phyloP scores from a whole-genome alignment of 1,140 invertebrate species.

The Micrasema longulum region DNA sequence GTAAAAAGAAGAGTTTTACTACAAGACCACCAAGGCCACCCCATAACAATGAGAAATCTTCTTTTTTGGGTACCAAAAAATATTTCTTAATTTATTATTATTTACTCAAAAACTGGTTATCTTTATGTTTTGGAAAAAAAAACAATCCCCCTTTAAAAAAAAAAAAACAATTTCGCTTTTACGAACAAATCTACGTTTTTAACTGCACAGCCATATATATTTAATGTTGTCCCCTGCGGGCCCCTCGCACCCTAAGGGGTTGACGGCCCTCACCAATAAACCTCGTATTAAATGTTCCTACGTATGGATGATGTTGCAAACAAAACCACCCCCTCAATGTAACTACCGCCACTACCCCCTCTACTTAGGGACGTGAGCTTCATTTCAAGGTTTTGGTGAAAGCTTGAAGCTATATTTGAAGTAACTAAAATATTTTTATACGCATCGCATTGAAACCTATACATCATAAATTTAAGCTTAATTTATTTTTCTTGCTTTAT shows the following conservation, averaged over 20 bases:
- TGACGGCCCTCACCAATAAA: conserved; percentile 48
- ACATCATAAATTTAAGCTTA: too few species aligned
- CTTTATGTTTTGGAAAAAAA: conserved; percentile 12
- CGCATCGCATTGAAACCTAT: too few species aligned
- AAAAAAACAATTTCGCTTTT: conserved; percentile 34
- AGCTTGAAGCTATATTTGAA: too few species aligned
- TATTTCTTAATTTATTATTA: too few species aligned
- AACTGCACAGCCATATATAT: conserved; percentile 26
- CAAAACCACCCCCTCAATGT: conserved; percentile 42
- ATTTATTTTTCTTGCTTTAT: too few species aligned
- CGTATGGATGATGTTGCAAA: conserved; percentile 50
- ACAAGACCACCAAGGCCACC: too few species aligned
- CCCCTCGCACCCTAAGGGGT: neutral
- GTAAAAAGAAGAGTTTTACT: too few species aligned
- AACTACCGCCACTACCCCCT: too few species aligned
- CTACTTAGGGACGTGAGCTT: conserved; percentile 22
- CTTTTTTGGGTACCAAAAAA: too few species aligned
- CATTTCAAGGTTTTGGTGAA: conserved; percentile 35
- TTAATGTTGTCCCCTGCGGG: conserved; percentile 25
- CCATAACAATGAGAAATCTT: too few species aligned
- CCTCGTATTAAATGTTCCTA: conserved; percentile 50
- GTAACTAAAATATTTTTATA: too few species aligned
- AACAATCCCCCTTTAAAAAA: conserved; percentile 8
- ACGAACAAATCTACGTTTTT: conserved; percentile 39
- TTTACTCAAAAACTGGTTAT: too few species aligned